Evolutionary conservation across 2,113 vertebrate species (phyloP).

Genomic region (Elachura formosa): DNA sequence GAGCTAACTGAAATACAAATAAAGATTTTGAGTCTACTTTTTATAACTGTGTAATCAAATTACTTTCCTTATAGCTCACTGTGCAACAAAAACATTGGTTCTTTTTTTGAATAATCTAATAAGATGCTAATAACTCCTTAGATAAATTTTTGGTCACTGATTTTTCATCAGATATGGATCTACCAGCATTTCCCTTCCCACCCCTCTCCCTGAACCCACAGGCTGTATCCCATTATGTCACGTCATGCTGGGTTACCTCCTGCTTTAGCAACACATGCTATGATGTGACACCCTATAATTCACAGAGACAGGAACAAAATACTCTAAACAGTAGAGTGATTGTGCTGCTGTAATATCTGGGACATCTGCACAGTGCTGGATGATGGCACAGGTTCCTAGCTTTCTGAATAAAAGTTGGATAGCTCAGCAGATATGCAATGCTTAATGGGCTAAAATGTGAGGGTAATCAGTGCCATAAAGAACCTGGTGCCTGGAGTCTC

Average conservation of each 20-base stretch:
- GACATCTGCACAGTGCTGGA: constrained; percentile 8
- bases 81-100: not conserved
- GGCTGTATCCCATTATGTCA: constrained; percentile 1
- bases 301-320: constrained; percentile 39
- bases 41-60: not conserved
- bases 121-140: not conserved
- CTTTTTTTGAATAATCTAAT: not conserved
- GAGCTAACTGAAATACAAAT: not conserved
- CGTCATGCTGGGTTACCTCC: not conserved
- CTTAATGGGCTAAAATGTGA: constrained; percentile 28
- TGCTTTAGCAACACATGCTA: not conserved
- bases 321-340: constrained; percentile 17
- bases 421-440: constrained; percentile 35
- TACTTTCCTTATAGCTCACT: not conserved
- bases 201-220: not conserved
- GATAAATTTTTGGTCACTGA: not conserved
- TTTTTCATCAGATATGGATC: not conserved
- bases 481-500: not conserved
- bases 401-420: constrained; percentile 38
- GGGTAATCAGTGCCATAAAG: not conserved
- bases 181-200: not conserved
- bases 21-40: not conserved
- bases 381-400: constrained; percentile 16
- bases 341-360: constrained; percentile 36
- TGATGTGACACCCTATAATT: constrained; percentile 38